phyloP scores from a whole-genome alignment of 2,113 vertebrate genomes.

The Perognathus longimembris region DNA sequence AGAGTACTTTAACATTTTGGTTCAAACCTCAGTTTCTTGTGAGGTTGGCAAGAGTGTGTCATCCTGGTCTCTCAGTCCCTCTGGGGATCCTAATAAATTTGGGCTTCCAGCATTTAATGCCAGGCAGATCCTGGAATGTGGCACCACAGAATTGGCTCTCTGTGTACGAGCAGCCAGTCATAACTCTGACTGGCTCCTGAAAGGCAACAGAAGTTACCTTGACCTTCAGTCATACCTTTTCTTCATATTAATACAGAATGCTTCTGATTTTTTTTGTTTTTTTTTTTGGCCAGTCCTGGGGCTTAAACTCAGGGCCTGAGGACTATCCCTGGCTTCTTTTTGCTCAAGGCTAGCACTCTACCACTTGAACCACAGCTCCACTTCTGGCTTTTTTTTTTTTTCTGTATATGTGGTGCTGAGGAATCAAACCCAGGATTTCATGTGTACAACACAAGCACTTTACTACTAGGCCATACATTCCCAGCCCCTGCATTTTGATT shows the following conservation, averaged over 20 bases:
- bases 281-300: too few relatives aligned
- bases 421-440: too few relatives aligned
- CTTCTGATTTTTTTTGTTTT: too few relatives aligned
- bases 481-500: constrained; percentile 51
- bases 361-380: too few relatives aligned
- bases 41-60: constrained; percentile 23
- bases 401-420: too few relatives aligned
- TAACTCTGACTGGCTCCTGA: neutral
- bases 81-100: constrained; percentile 47
- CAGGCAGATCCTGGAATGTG: constrained; percentile 37
- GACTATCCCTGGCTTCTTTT: too few relatives aligned
- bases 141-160: neutral
- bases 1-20: constrained; percentile 45
- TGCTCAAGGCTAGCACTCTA: too few relatives aligned
- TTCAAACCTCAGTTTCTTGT: constrained; percentile 43
- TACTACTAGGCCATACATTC: too few relatives aligned
- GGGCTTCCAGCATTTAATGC: constrained; percentile 31
- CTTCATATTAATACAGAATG: neutral
- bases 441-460: too few relatives aligned
- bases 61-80: constrained; percentile 6
- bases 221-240: constrained; percentile 44
- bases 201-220: constrained; percentile 13
- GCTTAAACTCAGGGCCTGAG: too few relatives aligned
- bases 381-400: too few relatives aligned
- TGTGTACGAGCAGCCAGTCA: neutral